Evolutionary conservation across 2,888 invertebrate species (phyloP).

Genomic region (Sesia bembeciformis): DNA sequence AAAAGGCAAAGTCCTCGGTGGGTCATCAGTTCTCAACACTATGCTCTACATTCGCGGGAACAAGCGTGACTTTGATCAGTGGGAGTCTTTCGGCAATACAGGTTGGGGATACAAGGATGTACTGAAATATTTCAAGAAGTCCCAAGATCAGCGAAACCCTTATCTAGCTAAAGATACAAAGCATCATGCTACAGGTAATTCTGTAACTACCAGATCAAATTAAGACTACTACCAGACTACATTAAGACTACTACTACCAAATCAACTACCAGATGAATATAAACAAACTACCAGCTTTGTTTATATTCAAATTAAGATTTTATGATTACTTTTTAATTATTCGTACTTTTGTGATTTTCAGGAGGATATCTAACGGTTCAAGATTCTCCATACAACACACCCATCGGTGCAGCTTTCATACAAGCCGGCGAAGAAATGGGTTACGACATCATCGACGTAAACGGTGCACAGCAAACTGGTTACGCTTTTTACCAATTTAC

Average conservation of each 20-base stretch:
- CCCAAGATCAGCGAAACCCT: constrained; percentile 90
- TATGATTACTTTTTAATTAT: not conserved
- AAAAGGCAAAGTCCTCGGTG: constrained; percentile 90
- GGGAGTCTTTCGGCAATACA: constrained; percentile 88
- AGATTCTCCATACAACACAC: constrained; percentile 86
- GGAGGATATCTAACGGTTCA: constrained; percentile 86
- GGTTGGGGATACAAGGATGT: constrained; percentile 92
- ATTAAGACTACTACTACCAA: no score
- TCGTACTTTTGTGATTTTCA: constrained; percentile 22
- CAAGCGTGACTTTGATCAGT: constrained; percentile 87
- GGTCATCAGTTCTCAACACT: constrained; percentile 90
- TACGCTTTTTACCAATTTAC: constrained; percentile 91
- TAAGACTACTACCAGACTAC: no score
- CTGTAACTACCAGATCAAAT: no score
- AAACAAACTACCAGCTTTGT: not conserved
- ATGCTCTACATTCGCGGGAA: constrained; percentile 95
- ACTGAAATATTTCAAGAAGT: constrained; percentile 89
- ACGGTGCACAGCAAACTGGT: constrained; percentile 90
- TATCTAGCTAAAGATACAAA: constrained; percentile 84
- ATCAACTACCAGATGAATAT: no score
- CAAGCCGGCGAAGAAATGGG: constrained; percentile 95
- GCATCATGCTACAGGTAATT: constrained; percentile 81
- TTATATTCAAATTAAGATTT: not conserved
- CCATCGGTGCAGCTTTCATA: constrained; percentile 87
- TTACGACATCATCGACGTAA: constrained; percentile 88